Evolutionary conservation across 2,888 invertebrate species (phyloP).

Genomic region (Philereme transversata): DNA sequence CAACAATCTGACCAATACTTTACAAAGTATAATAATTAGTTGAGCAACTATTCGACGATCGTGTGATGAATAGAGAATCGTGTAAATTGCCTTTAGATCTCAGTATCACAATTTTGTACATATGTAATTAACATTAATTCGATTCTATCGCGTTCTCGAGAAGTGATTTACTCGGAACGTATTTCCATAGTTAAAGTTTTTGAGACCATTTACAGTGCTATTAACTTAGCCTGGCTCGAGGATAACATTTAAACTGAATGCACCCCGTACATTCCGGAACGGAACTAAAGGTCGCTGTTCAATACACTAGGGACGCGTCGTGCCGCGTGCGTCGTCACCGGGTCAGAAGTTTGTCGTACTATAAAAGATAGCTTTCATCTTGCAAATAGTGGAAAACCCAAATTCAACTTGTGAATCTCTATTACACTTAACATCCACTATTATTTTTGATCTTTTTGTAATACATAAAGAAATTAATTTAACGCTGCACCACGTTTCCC

Average conservation of each 20-base stretch:
- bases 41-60: not conserved
- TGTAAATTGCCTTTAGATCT: constrained; percentile 66
- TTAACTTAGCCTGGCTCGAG: not conserved
- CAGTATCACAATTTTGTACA: constrained; percentile 75
- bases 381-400: no score
- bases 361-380: no score
- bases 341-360: no score
- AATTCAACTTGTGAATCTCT: no score
- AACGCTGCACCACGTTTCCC: constrained; percentile 8
- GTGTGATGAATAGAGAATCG: constrained; percentile 66
- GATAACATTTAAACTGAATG: no score
- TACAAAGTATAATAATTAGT: not conserved
- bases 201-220: not conserved
- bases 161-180: constrained; percentile 1
- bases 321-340: no score
- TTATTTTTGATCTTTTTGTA: constrained; percentile 6
- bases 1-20: not conserved
- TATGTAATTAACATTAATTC: constrained; percentile 71
- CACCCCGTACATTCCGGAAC: no score
- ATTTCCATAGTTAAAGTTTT: not conserved
- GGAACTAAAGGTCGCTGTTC: no score
- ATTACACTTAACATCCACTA: not conserved
- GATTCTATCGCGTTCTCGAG: constrained; percentile 45
- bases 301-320: no score
- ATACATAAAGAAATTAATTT: not conserved